These are phyloP conservation scores for Leptinotarsa haldemani DNA, from an alignment of 2,888 invertebrate genomes.

Conservation along the genomic window DNA sequence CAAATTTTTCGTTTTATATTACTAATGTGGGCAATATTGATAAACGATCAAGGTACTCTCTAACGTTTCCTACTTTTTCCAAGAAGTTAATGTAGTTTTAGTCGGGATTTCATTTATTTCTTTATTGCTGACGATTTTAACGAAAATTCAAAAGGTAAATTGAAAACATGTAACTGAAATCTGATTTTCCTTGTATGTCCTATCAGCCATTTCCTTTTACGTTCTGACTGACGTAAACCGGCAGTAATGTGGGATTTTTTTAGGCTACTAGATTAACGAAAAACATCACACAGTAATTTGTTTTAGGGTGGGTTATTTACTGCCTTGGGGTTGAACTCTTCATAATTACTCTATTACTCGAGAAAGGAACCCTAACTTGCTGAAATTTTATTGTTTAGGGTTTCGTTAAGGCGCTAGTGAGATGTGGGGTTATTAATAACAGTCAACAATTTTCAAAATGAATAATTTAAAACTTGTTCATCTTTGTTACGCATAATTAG, in stretches of 20 bases:
- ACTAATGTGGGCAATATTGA: no score
- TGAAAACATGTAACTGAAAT: no score
- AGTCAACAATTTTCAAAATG: background rate
- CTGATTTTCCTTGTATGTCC: background rate
- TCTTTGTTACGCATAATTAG: background rate
- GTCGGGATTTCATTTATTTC: background rate
- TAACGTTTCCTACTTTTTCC: no score
- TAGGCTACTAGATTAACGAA: slow-evolving; percentile 31
- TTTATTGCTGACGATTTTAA: no score
- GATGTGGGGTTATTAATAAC: slow-evolving; percentile 24
- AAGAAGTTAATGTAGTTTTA: background rate
- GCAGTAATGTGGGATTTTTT: slow-evolving; percentile 41
- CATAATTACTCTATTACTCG: slow-evolving; percentile 27
- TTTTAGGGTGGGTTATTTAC: slow-evolving; percentile 33
- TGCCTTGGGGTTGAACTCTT: slow-evolving; percentile 30
- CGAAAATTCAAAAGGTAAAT: no score
- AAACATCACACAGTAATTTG: slow-evolving; percentile 39
- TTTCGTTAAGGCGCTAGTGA: background rate
- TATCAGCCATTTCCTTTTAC: background rate
- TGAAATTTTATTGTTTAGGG: slow-evolving; percentile 14
- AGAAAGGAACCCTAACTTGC: slow-evolving; percentile 23
- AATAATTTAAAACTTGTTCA: background rate
- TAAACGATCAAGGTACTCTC: no score
- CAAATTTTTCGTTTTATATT: no score
- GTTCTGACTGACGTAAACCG: slow-evolving; percentile 39